These are phyloP conservation scores for Nestor notabilis DNA, from an alignment of 2,113 vertebrate genomes.

Conservation along the genomic window DNA sequence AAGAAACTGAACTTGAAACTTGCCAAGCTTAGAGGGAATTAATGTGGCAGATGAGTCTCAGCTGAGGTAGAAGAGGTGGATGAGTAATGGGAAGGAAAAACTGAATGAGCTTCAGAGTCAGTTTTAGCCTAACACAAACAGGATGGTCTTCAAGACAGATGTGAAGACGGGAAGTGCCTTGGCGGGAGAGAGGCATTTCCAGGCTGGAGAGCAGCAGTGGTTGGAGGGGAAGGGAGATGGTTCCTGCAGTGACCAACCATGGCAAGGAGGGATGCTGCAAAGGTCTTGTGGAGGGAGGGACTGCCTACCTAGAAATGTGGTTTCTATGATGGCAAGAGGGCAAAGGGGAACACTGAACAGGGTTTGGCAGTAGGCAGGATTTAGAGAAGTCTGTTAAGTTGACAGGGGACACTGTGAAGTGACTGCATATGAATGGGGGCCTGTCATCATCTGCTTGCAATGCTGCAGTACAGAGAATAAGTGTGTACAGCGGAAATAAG, in stretches of 20 bases:
- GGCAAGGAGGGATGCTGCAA: neutral
- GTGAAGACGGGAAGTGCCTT: neutral
- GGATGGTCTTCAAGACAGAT: constrained; percentile 42
- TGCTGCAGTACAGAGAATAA: neutral
- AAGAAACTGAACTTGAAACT: neutral
- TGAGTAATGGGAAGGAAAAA: constrained; percentile 62
- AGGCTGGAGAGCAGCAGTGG: neutral
- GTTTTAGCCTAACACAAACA: constrained; percentile 17
- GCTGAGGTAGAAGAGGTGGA: constrained; percentile 13
- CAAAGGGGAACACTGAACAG: neutral
- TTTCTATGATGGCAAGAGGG: neutral
- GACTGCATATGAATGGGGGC: neutral
- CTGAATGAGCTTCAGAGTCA: constrained; percentile 6
- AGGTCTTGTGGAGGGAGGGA: neutral
- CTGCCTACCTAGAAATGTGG: neutral
- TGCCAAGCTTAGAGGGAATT: neutral
- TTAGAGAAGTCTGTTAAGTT: neutral
- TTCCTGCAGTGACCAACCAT: neutral
- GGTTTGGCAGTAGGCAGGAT: neutral
- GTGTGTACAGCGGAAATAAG: neutral
- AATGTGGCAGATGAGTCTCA: constrained; percentile 17
- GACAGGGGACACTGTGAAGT: neutral
- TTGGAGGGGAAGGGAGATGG: neutral
- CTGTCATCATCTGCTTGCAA: neutral
- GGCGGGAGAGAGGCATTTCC: neutral